Conservation (phyloP, 2,797 vertebrate genomes). For the Sebastes reedi region DNA sequence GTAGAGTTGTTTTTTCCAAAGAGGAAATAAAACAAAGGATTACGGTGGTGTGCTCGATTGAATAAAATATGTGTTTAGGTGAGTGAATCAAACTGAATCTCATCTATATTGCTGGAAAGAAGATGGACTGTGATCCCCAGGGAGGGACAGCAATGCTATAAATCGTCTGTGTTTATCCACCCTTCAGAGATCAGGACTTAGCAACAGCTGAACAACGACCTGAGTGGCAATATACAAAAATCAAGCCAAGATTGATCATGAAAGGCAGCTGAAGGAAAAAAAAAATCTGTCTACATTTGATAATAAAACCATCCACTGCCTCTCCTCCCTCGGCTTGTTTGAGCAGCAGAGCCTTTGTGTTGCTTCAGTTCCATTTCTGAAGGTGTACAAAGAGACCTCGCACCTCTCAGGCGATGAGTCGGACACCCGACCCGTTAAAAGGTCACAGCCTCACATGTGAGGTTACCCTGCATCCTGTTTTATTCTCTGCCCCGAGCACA, state of each 20-base stretch:
- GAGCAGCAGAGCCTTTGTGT: constrained; percentile 11
- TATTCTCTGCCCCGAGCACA: background rate
- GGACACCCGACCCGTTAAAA: constrained; percentile 46
- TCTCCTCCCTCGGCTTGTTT: background rate
- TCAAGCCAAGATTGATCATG: background rate
- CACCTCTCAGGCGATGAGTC: background rate
- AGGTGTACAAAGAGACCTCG: constrained; percentile 7
- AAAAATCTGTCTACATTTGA: background rate
- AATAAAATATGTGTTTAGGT: constrained; percentile 4
- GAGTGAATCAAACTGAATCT: constrained; percentile 7
- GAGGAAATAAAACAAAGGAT: constrained; percentile 37
- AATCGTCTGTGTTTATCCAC: constrained; percentile 31
- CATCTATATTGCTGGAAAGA: background rate
- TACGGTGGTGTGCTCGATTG: background rate
- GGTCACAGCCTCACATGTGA: constrained; percentile 32
- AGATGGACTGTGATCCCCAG: constrained; percentile 4
- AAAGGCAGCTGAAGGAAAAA: background rate
- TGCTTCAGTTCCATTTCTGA: constrained; percentile 32
- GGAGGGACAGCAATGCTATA: background rate
- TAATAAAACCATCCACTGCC: background rate
- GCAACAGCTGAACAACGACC: background rate
- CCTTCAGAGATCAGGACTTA: constrained; percentile 11
- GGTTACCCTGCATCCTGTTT: background rate
- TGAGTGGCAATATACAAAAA: background rate
- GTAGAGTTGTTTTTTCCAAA: constrained; percentile 15